Evolutionary conservation across 2,888 invertebrate genomes (phyloP), one percentile per base, ranked within the genome.

Genomic region (Pycnomerus fuliginosus): DNA sequence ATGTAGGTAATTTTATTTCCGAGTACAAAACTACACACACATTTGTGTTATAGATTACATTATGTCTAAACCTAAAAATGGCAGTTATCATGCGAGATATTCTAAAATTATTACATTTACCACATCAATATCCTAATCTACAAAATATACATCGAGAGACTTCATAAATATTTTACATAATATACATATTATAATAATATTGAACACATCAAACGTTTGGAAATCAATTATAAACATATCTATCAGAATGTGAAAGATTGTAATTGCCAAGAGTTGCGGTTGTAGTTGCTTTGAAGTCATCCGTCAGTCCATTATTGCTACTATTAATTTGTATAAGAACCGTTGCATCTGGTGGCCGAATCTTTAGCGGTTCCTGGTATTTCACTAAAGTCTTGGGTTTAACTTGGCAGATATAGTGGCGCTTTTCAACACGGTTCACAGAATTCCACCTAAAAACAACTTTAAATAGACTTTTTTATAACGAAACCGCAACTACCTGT

Each of bases 371-470:
- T 34, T 25, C 35, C 5, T 29, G 25, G 16, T 33, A 36, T 32
- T 50, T 53, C 1, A 37, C 36, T 3, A 54, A 44, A 8, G 46
- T 77, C 25, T 64, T 71, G 3, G 79, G 69, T 55, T 74, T 76
- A 5, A 77, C 76, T 66, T 87, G 83, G 68, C 86, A 87, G 61
- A 87, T 80, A 71, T 76, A 86, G 56, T 80, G 76, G 46, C 79
- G 81, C 8, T 70, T 70, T 40, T 80, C 76, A 39, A 78, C 66
- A 69, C 85, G 84, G 59, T 73, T 77, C 23, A 75, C 75, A 2
- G 82, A 78, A 28, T 76, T 76, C 87, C 86, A 86, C 61, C 80
- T 80, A 71, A 50, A 74, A 66, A 4, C 1, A 22, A 17, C 7
- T 11, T 15, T 20, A 24, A n/a, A n/a, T n/a, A n/a, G n/a, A 25